Conservation (phyloP, 2,797 vertebrate genomes). For the Syngnathus rostellatus region DNA sequence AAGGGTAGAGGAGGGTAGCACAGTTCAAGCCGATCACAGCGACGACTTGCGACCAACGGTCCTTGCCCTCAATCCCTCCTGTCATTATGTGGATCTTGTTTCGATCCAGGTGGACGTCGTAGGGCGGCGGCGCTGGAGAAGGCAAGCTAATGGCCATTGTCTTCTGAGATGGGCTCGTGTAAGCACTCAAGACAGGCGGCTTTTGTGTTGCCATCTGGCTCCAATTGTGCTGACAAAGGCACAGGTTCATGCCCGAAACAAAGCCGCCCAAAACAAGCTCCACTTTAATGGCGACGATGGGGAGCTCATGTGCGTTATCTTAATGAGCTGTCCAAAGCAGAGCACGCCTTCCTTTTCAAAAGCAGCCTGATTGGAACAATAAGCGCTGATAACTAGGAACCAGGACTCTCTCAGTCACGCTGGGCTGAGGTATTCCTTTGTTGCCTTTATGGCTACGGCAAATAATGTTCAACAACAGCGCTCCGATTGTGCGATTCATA, state of each 20-base stretch:
- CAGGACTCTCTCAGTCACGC: constrained; percentile 52
- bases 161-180: constrained; percentile 50
- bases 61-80: constrained; percentile 3
- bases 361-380: constrained; percentile 65
- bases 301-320: constrained; percentile 65
- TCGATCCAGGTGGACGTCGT: constrained; percentile 51
- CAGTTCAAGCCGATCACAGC: constrained; percentile 9
- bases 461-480: constrained; percentile 54
- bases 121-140: constrained; percentile 46
- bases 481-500: constrained; percentile 24
- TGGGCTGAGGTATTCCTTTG: constrained; percentile 44
- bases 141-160: constrained; percentile 53
- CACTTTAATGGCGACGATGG: constrained; percentile 67
- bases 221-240: constrained; percentile 65
- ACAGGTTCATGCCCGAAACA: constrained; percentile 61
- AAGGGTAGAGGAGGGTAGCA: constrained; percentile 7
- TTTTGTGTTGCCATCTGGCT: constrained; percentile 71
- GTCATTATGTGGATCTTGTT: constrained; percentile 40
- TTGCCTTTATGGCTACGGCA: constrained; percentile 50
- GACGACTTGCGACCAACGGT: constrained; percentile 9
- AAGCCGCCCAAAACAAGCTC: constrained; percentile 62
- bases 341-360: constrained; percentile 56
- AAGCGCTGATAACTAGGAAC: constrained; percentile 62
- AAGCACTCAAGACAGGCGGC: constrained; percentile 57
- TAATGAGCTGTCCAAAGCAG: constrained; percentile 70